These are phyloP conservation scores for Sebastolobus altivelis DNA, from an alignment of 2,797 vertebrate genomes.

Conservation along the genomic window DNA sequence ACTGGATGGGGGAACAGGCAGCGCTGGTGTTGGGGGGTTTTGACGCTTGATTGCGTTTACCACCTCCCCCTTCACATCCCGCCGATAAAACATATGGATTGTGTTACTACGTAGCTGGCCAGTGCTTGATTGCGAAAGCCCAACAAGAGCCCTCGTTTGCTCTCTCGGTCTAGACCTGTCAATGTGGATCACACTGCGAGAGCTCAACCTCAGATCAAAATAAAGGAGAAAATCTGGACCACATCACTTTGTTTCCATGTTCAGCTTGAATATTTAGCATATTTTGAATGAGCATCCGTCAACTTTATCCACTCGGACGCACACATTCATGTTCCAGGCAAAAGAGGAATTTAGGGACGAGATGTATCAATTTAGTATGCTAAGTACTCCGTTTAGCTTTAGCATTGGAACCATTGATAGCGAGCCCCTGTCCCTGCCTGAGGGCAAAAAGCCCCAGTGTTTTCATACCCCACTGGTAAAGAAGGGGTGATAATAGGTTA, in stretches of 20 bases:
- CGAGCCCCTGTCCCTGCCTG: conserved; percentile 64
- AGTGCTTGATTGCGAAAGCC: conserved; percentile 84
- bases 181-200: conserved; percentile 81
- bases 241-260: conserved; percentile 70
- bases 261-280: conserved; percentile 60
- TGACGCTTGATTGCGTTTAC: conserved; percentile 79
- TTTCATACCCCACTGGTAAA: conserved; percentile 84
- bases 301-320: conserved; percentile 74
- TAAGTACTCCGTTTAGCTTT: conserved; percentile 80
- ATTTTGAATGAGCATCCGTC: conserved; percentile 68
- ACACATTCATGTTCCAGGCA: conserved; percentile 71
- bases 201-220: conserved; percentile 80
- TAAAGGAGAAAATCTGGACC: conserved; percentile 75
- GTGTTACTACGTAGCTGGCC: conserved; percentile 77
- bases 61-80: conserved; percentile 50
- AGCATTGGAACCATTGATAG: conserved; percentile 72
- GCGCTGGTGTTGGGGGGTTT: conserved; percentile 74
- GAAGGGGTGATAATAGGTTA: conserved; percentile 91
- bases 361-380: conserved; percentile 85
- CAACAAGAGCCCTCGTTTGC: conserved; percentile 78
- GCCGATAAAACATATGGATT: conserved; percentile 82
- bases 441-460: conserved; percentile 79
- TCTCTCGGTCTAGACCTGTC: conserved; percentile 81
- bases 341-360: conserved; percentile 77
- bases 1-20: conserved; percentile 57